phyloP scores from a whole-genome alignment of 2,113 vertebrate genomes.

The Osmerus eperlanus region DNA sequence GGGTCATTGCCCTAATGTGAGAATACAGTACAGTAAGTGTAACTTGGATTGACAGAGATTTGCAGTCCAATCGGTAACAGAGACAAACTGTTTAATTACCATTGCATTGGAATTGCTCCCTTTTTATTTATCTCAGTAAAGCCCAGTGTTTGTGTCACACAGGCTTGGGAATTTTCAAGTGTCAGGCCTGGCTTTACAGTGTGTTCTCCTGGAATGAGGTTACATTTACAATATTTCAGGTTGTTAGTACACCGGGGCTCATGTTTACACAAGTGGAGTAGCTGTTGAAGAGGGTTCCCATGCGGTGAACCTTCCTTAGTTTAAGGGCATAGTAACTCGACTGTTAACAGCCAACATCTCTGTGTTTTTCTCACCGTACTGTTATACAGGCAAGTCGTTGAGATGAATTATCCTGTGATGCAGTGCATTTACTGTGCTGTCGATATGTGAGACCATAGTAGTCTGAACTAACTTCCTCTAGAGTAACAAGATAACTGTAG shows the following conservation, averaged over 20 bases:
- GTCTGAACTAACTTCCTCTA: no score
- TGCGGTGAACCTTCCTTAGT: conserved; percentile 22
- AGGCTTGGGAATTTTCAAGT: conserved; percentile 48
- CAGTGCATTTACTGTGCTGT: not conserved
- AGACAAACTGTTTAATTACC: not conserved
- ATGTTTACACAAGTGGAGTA: conserved; percentile 60
- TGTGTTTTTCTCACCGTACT: conserved; percentile 2
- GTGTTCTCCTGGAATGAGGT: conserved; percentile 42
- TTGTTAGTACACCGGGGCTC: conserved; percentile 57
- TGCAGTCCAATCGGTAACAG: no score
- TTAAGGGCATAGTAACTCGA: not conserved
- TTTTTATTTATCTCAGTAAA: conserved; percentile 33
- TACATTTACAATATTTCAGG: conserved; percentile 41
- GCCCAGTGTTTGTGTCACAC: conserved; percentile 38
- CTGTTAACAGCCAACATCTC: conserved; percentile 19
- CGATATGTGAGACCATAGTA: no score
- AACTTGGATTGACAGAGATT: no score
- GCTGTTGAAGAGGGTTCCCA: conserved; percentile 35
- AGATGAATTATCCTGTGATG: not conserved
- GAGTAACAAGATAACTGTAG: not conserved
- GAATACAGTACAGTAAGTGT: no score
- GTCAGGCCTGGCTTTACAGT: conserved; percentile 49
- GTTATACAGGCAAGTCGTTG: not conserved
- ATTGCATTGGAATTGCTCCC: conserved; percentile 22
- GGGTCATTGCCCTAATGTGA: no score